phyloP scores from a whole-genome alignment of 2,113 vertebrate genomes.

The Petrocephalus microphthalmus region DNA sequence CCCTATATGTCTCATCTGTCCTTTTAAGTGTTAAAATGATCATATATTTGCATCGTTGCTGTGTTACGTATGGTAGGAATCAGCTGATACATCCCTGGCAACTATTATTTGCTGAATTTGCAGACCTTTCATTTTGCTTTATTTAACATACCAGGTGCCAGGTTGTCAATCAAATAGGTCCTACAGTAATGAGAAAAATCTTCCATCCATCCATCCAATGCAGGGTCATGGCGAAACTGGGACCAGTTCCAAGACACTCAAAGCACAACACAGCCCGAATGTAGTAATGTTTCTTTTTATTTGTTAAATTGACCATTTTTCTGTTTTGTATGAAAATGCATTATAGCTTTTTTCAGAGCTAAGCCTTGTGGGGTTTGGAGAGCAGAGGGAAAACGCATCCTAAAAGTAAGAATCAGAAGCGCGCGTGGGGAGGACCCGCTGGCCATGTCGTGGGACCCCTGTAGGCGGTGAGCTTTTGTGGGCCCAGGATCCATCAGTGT shows the following conservation, averaged over 20 bases:
- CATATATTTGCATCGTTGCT: neutral
- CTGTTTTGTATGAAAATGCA: neutral
- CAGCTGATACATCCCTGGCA: neutral
- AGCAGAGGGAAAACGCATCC: neutral
- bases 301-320: constrained; percentile 1
- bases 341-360: neutral
- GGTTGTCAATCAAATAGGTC: neutral
- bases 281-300: neutral
- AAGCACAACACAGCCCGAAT: neutral
- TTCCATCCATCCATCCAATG: neutral
- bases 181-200: neutral
- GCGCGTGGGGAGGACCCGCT: neutral
- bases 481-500: too few species aligned
- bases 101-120: neutral
- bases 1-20: neutral
- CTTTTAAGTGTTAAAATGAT: neutral
- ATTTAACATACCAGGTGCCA: neutral
- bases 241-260: neutral
- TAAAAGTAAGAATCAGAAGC: neutral
- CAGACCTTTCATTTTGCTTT: neutral
- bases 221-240: neutral
- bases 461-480: neutral
- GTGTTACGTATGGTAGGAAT: neutral
- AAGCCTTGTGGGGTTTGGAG: too few species aligned
- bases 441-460: neutral